phyloP scores from a whole-genome alignment of 1,140 invertebrate species.

The Drosophila lacertosa region DNA sequence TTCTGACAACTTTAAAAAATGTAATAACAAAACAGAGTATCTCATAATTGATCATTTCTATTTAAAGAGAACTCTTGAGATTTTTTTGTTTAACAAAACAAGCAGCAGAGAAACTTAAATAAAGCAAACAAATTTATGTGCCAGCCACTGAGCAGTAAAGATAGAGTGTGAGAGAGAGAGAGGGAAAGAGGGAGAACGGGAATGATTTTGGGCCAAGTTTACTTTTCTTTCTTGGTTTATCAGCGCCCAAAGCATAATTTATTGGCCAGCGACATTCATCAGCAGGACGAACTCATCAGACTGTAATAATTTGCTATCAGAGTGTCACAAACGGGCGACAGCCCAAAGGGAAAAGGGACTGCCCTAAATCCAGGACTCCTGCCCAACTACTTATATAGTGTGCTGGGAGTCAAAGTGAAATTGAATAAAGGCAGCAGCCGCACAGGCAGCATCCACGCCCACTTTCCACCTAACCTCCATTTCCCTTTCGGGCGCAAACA shows the following conservation, averaged over 20 bases:
- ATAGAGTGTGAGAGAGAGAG: neutral
- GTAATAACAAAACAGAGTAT: too few species aligned
- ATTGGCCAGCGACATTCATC: slow-evolving; percentile 75
- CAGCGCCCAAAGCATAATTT: slow-evolving; percentile 69
- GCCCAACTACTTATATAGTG: slow-evolving; percentile 14
- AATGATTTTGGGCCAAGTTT: slow-evolving; percentile 18
- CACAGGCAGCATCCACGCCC: slow-evolving; percentile 8
- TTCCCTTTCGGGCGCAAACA: neutral
- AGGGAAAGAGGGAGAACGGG: neutral
- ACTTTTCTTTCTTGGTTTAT: slow-evolving; percentile 21
- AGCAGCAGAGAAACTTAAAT: slow-evolving; percentile 63
- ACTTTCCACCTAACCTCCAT: too few species aligned
- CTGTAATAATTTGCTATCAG: slow-evolving; percentile 81
- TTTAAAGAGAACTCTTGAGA: too few species aligned
- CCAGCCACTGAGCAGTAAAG: slow-evolving; percentile 21
- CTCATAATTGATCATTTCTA: too few species aligned
- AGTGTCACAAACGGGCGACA: slow-evolving; percentile 62
- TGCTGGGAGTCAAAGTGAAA: slow-evolving; percentile 71
- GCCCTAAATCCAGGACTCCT: neutral
- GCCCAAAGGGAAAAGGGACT: slow-evolving; percentile 21
- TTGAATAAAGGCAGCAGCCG: slow-evolving; percentile 77
- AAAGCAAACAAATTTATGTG: slow-evolving; percentile 78
- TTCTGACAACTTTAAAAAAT: too few species aligned
- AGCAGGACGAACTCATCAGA: slow-evolving; percentile 77
- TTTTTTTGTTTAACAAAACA: slow-evolving; percentile 64